Percentiles rank a stretch among this genome's conserved stretches.
Conservation (phyloP, 2,888 invertebrate genomes). For the Cryptophagus acutangulus region DNA sequence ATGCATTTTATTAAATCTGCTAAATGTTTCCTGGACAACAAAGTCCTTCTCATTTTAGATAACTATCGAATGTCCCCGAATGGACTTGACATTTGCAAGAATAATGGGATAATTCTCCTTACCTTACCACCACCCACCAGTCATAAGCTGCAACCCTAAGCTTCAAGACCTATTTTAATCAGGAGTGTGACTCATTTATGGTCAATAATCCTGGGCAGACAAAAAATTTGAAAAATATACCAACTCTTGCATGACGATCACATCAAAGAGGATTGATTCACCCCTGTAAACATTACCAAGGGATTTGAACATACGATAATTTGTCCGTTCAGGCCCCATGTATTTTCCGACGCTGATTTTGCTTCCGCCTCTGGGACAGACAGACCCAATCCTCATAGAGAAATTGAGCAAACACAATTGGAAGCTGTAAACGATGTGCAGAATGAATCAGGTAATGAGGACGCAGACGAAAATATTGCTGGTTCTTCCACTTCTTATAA, state of each 20-base stretch:
- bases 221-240: neutral
- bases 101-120: neutral
- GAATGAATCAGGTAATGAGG: neutral
- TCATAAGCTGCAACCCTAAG: neutral
- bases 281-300: neutral
- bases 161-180: neutral
- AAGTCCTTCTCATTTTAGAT: neutral
- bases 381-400: neutral
- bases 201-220: neutral
- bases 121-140: neutral
- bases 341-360: slow-evolving; percentile 1
- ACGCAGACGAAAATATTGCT: neutral
- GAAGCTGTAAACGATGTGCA: no score
- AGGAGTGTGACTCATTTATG: no score
- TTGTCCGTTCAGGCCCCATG: neutral
- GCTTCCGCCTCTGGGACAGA: neutral
- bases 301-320: neutral
- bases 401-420: no score
- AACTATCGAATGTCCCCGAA: no score
- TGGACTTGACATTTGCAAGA: neutral
- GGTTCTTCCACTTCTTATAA: neutral
- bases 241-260: neutral
- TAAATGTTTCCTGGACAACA: no score
- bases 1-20: neutral
- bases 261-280: neutral